Evolutionary conservation across 2,888 invertebrate species (phyloP), one percentile per base, ranked within the genome.

Genomic region (Lasioglossum figueresi): DNA sequence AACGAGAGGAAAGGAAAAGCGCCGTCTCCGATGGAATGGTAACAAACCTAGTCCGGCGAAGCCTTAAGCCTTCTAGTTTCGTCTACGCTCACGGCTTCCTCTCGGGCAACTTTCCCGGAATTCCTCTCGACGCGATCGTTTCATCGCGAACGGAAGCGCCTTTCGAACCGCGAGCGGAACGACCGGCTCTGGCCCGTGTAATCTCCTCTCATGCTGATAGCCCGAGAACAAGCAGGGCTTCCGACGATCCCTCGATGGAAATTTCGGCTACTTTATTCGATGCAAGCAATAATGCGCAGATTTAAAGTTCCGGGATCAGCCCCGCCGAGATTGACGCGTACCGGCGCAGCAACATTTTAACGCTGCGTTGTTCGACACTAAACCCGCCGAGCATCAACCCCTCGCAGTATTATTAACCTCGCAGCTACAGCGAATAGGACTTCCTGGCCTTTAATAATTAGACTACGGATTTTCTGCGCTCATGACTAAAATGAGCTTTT

Each of bases 51-150:
- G 73, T 66, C 23, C n/a, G 66, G 75, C 63, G 52, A 43, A 79
- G 71, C 79, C 85, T 84, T 84, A 84, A 89, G 87, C 73, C 82
- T 79, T 63, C 66, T 37, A 77, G 56, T 79, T 87, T 59, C 82
- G 78, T 84, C 85, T 82, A 79, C 82, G 80, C 79, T 79, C 81
- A 74, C 88, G 88, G 89, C 82, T 84, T 89, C 80, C 88, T 82
- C 78, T 75, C 86, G 77, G 63, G 68, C 76, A 85, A 85, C 80
- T 85, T 85, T 80, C 48, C 8, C n/a, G 40, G 63, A 76, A 74
- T 84, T 83, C 71, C 59, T 16, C 72, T 34, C 63, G 37, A 43
- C 79, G 79, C 79, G 84, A 84, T 84, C 84, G 84, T 76, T 79
- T 79, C 74, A 83, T 78, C 84, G 84, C 70, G 71, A 75, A 78